A percentile compares a stretch with the other conserved stretches of the same genome.
Evolutionary conservation across 2,113 vertebrate genomes (phyloP).

Genomic region (Rhinogobius similis): DNA sequence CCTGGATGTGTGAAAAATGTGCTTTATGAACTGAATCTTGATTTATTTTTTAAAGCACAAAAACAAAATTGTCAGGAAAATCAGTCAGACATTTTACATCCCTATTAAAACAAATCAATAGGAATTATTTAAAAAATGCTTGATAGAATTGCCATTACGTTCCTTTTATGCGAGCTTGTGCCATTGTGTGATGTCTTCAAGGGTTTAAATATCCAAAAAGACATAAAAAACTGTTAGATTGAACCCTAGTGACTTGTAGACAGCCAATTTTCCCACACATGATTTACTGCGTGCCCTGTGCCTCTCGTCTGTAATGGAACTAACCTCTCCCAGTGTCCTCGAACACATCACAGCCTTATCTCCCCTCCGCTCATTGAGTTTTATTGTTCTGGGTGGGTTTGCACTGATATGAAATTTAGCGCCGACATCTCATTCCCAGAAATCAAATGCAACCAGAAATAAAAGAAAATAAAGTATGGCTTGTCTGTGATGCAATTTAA

Average conservation of each 20-base stretch:
- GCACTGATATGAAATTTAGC: not conserved
- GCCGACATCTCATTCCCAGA: not conserved
- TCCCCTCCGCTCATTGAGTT: conserved; percentile 13
- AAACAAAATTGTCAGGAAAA: too few species aligned
- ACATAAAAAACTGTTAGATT: conserved; percentile 44
- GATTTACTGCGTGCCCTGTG: conserved; percentile 22
- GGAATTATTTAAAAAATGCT: too few species aligned
- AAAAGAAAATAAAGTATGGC: not conserved
- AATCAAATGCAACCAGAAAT: not conserved
- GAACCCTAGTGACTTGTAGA: conserved; percentile 51
- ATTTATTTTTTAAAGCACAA: too few species aligned
- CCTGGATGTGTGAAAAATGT: too few species aligned
- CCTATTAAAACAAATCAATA: too few species aligned
- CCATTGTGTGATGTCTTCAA: not conserved
- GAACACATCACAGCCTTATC: conserved; percentile 7
- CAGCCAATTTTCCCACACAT: conserved; percentile 60
- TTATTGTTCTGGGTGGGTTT: not conserved
- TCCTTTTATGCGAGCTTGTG: not conserved
- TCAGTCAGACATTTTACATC: too few species aligned
- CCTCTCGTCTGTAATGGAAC: conserved; percentile 17
- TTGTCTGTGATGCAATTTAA: not conserved
- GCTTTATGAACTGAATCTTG: too few species aligned
- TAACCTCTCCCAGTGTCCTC: conserved; percentile 9
- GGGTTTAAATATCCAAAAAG: not conserved
- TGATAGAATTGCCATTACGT: too few species aligned